Base-by-base conservation (phyloP, 2,888 invertebrate genomes). In the Sphaeridia pumilis region DNA sequence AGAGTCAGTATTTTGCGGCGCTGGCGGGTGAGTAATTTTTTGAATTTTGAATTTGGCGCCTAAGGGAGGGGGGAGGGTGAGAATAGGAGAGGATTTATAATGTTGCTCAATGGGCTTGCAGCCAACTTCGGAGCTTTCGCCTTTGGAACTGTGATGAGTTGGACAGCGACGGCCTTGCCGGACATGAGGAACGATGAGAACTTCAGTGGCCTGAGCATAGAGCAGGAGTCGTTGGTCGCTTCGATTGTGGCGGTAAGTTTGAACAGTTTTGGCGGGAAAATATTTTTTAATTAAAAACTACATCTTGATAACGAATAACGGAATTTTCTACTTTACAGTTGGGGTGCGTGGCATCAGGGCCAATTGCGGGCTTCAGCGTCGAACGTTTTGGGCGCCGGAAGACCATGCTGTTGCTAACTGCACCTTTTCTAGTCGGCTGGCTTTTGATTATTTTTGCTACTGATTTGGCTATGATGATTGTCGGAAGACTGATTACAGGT, bases 401-500 rank as follows among this genome's bases (percentile, higher is more conserved):
- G 49, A 58, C 56, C 7, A 57, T 64, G 50, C 45, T 54, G 12
- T 28, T 42, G 31, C 38, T 57, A 10, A 57, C 50, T 1, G 44
- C 49, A 10, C 52, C 52, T 4, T 57, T 54, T 27, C 34, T 57
- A 17, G 7, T 31, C 5, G 73, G 73, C 1, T 73, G 71, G 69
- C 31, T 69, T 5, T 54, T 67, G 12, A 70, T 73, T 28, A 61
- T 64, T 4, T 65, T 64, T 47, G 61, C 66, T 12, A 56, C 58
- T 28, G 57, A 61, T 46, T 44, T 64, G 0, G 61, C 59, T 1
- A 67, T 74, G 31, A 69, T 81, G 1, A 69, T 77, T 24, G 65
- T 71, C 0, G 77, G 76, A 0, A 71, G 80, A 43, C 58, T 64
- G 21, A 31, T 64, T 27, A 57, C 63, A 26, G 64, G 64, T 61